Evolutionary conservation across 2,113 vertebrate species (phyloP), one percentile per base, ranked within the genome.

Genomic region (Brachypteracias leptosomus): DNA sequence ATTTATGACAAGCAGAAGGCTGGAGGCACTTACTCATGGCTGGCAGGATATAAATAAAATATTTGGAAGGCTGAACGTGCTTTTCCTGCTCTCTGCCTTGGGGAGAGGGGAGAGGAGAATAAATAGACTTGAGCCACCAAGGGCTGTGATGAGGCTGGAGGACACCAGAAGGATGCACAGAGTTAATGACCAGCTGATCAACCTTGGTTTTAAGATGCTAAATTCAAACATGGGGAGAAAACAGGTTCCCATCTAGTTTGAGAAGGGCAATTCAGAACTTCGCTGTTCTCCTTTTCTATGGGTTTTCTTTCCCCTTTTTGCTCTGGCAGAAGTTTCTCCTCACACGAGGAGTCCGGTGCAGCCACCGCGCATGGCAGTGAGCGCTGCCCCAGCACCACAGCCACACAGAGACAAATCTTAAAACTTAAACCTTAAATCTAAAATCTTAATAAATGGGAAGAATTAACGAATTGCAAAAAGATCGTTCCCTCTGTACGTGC

Each of bases 331-430:
- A 36, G 78, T 38, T 17, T 65, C 73, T 70, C 44, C 73, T 28
- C 0, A 5, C 62, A 29, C 1, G 0, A 77, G 36, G 63, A n/a
- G 62, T 21, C 13, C 0, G 4, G 9, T 0, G 31, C 3, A 4
- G 52, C 47, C 54, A 2, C 5, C 1, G 38, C 1, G 1, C 1
- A 0, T 7, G 61, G 4, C 61, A 26, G 54, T 7, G 3, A 59
- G 74, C 10, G 3, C 22, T 13, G 46, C 33, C 63, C 7, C 0
- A 3, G 26, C 49, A 3, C 46, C 16, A 11, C 35, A 29, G n/a
- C 44, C 79, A 51, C 2, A 0, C 8, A 1, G 42, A 42, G 42
- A 42, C 42, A 15, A 42, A 15, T 42, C 42, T n/a, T n/a, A n/a
- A n/a, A n/a, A n/a, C n/a, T n/a, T n/a, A n/a, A n/a, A n/a, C n/a